Conservation (phyloP, 2,888 invertebrate species). For the Andrena dorsata region DNA sequence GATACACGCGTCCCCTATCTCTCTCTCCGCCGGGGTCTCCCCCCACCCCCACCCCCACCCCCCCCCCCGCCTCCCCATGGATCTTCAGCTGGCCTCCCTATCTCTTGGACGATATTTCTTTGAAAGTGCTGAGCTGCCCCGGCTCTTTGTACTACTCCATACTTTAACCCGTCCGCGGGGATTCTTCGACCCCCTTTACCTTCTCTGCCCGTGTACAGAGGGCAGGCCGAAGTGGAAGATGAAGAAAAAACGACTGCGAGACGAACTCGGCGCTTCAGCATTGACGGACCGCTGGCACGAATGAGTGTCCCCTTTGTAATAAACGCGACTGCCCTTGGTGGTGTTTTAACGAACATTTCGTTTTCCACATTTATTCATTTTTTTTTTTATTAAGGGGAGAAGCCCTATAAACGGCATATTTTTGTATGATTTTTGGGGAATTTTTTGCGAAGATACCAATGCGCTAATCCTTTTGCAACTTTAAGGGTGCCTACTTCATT, state of each 20-base stretch:
- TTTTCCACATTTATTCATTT: neutral
- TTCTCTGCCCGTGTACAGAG: neutral
- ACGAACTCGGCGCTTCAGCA: conserved; percentile 32
- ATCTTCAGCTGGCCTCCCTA: conserved; percentile 49
- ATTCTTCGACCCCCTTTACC: conserved; percentile 63
- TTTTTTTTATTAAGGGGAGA: neutral
- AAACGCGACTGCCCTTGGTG: conserved; percentile 8
- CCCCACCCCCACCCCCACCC: neutral
- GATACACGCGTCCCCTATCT: conserved; percentile 41
- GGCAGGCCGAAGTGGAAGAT: conserved; percentile 45
- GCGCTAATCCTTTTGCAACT: too few relatives aligned
- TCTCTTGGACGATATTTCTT: conserved; percentile 72
- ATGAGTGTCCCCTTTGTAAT: conserved; percentile 32
- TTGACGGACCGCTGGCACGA: neutral
- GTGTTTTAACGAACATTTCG: neutral
- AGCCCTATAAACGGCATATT: too few relatives aligned
- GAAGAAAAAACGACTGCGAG: conserved; percentile 52
- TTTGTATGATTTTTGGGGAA: too few relatives aligned
- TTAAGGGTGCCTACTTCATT: too few relatives aligned
- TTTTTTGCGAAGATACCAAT: too few relatives aligned
- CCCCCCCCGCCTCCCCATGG: neutral
- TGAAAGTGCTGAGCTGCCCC: conserved; percentile 71
- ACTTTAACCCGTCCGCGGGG: conserved; percentile 66
- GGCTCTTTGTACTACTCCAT: conserved; percentile 67
- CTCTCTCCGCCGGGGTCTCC: conserved; percentile 37